Conservation (phyloP, 1,140 invertebrate species). For the Sitobion miscanthi region DNA sequence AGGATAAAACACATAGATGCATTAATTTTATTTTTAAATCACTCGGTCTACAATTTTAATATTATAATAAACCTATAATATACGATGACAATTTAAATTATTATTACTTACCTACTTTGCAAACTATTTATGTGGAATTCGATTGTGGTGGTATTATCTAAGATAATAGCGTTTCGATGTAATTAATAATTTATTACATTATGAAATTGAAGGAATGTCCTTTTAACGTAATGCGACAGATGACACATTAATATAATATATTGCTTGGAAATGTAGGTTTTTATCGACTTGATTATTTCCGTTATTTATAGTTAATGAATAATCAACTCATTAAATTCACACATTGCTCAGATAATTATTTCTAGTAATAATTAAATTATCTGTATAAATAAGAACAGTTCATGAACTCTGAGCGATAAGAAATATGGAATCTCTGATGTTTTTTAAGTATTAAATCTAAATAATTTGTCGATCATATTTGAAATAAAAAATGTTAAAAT, state of each 20-base stretch:
- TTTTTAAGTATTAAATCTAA: background rate
- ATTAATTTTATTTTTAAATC: background rate
- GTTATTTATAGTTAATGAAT: background rate
- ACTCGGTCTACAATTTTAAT: background rate
- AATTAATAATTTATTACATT: slow-evolving; percentile 24
- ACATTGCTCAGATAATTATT: background rate
- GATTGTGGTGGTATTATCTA: background rate
- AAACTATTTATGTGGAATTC: slow-evolving; percentile 6
- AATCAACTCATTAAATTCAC: background rate
- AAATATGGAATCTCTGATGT: background rate
- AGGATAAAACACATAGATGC: background rate
- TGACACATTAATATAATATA: background rate
- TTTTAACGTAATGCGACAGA: background rate
- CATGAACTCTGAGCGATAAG: background rate
- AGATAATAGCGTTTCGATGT: background rate
- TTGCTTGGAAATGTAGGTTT: background rate
- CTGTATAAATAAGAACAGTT: background rate
- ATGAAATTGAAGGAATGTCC: background rate
- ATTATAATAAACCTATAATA: background rate
- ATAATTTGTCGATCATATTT: background rate
- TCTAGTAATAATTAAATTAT: background rate
- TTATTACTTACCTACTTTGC: background rate
- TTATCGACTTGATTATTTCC: background rate
- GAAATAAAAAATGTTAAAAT: background rate
- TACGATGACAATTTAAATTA: background rate